These are phyloP conservation scores for Picathartes gymnocephalus DNA, from an alignment of 2,113 vertebrate genomes.

Conservation along the genomic window DNA sequence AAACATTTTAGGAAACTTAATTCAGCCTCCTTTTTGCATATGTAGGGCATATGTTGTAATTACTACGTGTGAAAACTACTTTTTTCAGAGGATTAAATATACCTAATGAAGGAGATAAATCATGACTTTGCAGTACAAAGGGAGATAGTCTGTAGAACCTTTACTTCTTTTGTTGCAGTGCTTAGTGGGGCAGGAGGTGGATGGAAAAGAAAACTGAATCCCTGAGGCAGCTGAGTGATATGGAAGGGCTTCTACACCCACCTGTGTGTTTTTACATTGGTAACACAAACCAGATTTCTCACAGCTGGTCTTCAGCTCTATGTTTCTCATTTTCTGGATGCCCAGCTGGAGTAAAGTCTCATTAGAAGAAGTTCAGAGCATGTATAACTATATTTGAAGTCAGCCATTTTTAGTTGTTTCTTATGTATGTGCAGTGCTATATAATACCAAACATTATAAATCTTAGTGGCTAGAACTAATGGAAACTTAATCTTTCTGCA, in stretches of 20 bases:
- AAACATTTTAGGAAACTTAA: not conserved
- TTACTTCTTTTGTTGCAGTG: not conserved
- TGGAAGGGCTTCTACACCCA: not conserved
- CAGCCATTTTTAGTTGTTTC: not conserved
- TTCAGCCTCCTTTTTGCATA: not conserved
- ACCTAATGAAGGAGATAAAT: not conserved
- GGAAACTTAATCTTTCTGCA: not conserved
- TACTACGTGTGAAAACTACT: not conserved
- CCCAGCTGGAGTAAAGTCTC: not conserved
- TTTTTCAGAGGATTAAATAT: not conserved
- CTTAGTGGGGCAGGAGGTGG: not conserved
- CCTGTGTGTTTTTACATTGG: not conserved
- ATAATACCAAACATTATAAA: not conserved
- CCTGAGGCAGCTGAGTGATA: rapidly evolving
- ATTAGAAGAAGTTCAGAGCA: not conserved
- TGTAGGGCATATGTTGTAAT: not conserved
- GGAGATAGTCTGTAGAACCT: not conserved
- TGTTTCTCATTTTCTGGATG: not conserved
- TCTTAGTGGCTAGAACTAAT: not conserved
- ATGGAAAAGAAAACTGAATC: not conserved
- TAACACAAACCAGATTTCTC: not conserved
- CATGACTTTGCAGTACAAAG: not conserved
- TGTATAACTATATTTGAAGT: not conserved
- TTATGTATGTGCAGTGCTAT: not conserved
- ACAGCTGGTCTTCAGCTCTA: not conserved